Conservation (phyloP, 1,140 invertebrate genomes). For the Trichomalopsis sarcophagae region DNA sequence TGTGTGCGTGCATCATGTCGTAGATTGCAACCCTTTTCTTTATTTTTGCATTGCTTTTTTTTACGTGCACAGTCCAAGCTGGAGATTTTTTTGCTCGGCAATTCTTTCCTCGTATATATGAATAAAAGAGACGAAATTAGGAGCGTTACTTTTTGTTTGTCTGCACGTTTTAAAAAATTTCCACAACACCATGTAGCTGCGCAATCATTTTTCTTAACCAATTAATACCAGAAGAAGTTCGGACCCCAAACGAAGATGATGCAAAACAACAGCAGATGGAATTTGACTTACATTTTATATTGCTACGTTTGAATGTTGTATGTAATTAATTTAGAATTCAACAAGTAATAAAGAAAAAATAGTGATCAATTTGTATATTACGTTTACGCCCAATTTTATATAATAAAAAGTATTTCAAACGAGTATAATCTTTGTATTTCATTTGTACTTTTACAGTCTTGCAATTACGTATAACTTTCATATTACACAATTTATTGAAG, state of each 20-base stretch:
- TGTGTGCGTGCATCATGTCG: not conserved
- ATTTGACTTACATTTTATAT: conserved; percentile 73
- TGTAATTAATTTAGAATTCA: conserved; percentile 72
- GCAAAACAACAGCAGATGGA: conserved; percentile 63
- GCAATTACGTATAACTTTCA: too few species aligned
- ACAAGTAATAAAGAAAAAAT: conserved; percentile 69
- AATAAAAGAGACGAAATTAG: too few species aligned
- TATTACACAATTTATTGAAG: not conserved
- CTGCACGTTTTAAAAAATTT: not conserved
- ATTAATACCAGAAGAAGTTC: conserved; percentile 76
- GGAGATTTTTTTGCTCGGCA: too few species aligned
- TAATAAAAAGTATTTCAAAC: conserved; percentile 64
- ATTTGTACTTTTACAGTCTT: conserved; percentile 14
- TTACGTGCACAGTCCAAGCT: too few species aligned
- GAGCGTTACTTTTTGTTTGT: not conserved
- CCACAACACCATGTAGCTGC: not conserved
- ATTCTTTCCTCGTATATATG: too few species aligned
- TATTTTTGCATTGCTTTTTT: not conserved
- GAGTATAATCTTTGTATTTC: conserved; percentile 26
- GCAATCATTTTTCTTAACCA: conserved; percentile 69
- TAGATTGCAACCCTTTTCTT: not conserved
- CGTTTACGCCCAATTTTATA: conserved; percentile 70
- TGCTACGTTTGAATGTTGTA: conserved; percentile 73
- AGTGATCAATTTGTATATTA: conserved; percentile 71
- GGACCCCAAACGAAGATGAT: conserved; percentile 78